Conservation (phyloP, 2,888 invertebrate species). For the Latrodectus hesperus region DNA sequence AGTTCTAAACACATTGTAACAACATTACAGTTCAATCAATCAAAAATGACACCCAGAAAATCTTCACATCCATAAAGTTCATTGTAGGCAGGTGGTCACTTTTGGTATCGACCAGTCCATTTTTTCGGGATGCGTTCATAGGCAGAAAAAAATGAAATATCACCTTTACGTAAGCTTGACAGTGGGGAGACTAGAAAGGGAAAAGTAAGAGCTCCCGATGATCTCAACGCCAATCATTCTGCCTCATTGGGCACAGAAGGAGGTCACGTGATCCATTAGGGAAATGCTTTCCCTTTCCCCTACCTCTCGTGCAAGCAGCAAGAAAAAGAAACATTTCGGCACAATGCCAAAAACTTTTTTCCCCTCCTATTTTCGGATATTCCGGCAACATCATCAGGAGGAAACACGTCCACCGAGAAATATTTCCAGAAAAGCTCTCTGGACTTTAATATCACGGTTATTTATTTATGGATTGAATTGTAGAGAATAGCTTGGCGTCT, state of each 20-base stretch:
- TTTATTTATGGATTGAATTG: background rate
- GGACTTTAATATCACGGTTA: background rate
- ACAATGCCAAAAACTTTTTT: slow-evolving; percentile 37
- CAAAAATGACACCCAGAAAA: too few species aligned
- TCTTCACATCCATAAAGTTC: too few species aligned
- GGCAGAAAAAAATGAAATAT: slow-evolving; percentile 30
- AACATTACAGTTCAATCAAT: too few species aligned
- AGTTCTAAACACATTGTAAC: too few species aligned
- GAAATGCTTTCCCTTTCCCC: slow-evolving; percentile 27
- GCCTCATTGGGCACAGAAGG: slow-evolving; percentile 65
- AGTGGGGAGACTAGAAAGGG: slow-evolving; percentile 8
- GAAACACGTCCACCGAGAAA: background rate
- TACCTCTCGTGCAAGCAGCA: slow-evolving; percentile 8
- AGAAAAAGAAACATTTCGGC: slow-evolving; percentile 19
- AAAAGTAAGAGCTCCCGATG: slow-evolving; percentile 3
- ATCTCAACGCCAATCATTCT: slow-evolving; percentile 64
- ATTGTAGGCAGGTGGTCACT: background rate
- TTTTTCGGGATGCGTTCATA: background rate
- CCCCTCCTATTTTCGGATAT: background rate
- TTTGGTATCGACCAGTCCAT: background rate
- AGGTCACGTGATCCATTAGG: slow-evolving; percentile 65
- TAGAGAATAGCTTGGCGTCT: background rate
- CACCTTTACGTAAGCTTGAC: slow-evolving; percentile 16
- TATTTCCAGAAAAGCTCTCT: background rate
- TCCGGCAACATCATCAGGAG: background rate